Base-by-base conservation (phyloP, 2,888 invertebrate genomes). In the Syritta pipiens region DNA sequence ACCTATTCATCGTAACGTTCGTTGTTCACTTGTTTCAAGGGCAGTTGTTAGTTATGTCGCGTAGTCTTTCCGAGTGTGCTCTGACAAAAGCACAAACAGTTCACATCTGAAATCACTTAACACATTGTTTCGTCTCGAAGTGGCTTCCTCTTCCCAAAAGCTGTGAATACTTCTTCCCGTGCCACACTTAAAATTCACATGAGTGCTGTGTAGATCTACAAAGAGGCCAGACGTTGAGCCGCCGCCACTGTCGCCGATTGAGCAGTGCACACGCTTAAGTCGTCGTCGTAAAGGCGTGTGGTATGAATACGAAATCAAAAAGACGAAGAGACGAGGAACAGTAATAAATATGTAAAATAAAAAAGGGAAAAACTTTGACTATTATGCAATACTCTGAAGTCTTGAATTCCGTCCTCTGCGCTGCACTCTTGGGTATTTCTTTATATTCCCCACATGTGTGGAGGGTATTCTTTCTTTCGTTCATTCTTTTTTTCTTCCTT, bases 291-390 rank as follows among this genome's bases (percentile, higher is more conserved):
- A 35, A 14, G 32, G 32, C 24, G n/a, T 32, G 30, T 24, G 44
- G n/a, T 46, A 35, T 60, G 59, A 60, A 60, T 60, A 60, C 32
- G 32, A 37, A 60, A 46, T 60, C 17, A 32, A 22, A 44, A n/a
- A n/a, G n/a, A n/a, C n/a, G 10, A 51, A 32, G 14, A 22, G 32
- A 44, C 30, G 35, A 10, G 14, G 46, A 24, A 32, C 30, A 20
- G 20, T 19, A 44, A 44, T 57, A 26, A 48, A 9, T 24, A 26
- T 26, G 57, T 7, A 35, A 44, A 46, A 4, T 32, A 37, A 17
- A 14, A 7, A 35, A 14, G 14, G 6, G 17, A 6, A 37, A 37
- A 37, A 17, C 37, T 17, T 28, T 20, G 20, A 4, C 10, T 10
- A 17, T 60, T 60, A 60, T 32, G 59, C 46, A 60, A 60, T 32